These are phyloP conservation scores for Tuberolachnus salignus DNA, from an alignment of 2,888 invertebrate species.

Conservation along the genomic window DNA sequence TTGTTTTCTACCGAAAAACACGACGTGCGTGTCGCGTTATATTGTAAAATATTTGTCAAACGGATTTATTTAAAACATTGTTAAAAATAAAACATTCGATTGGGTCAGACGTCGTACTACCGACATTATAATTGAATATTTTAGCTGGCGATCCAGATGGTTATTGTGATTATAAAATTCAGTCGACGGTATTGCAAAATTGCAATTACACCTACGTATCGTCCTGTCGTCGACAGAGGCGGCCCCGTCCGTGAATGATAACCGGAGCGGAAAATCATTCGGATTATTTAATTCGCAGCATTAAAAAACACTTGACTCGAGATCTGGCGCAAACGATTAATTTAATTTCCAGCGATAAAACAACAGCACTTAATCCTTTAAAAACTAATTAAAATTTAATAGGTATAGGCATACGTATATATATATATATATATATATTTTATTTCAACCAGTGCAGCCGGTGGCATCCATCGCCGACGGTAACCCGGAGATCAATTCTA, in stretches of 20 bases:
- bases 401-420: no score
- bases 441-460: background rate
- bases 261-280: background rate
- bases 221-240: no score
- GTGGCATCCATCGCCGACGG: no score
- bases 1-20: no score
- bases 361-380: background rate
- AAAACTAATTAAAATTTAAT: constrained; percentile 10
- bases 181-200: background rate
- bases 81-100: no score
- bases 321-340: background rate
- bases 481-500: no score
- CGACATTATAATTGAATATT: no score
- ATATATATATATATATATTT: background rate
- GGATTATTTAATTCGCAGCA: background rate
- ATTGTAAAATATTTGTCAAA: no score
- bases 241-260: background rate
- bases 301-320: background rate
- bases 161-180: background rate
- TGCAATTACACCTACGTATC: background rate
- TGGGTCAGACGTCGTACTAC: no score
- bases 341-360: constrained; percentile 5
- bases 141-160: no score
- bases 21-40: no score
- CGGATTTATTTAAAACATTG: no score